phyloP scores from a whole-genome alignment of 1,140 invertebrate species.

The Drosophila pandora region DNA sequence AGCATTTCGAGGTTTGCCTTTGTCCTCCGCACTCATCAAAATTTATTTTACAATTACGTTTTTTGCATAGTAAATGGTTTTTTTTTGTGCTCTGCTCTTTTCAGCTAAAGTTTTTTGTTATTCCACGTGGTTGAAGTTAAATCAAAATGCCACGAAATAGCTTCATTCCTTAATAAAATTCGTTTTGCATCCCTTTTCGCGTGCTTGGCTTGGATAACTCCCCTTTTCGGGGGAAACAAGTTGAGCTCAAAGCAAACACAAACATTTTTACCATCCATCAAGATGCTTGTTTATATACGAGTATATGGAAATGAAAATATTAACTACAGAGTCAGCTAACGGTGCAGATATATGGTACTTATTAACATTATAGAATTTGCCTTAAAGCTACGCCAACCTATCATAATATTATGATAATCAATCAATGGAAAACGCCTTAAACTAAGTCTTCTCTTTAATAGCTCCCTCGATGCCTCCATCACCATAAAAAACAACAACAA shows the following conservation, averaged over 20 bases:
- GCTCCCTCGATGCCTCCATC: background rate
- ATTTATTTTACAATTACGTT: conserved; percentile 46
- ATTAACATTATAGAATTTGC: conserved; percentile 33
- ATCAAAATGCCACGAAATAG: conserved; percentile 16
- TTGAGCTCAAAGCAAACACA: conserved; percentile 24
- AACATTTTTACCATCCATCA: conserved; percentile 22
- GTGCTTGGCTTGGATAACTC: background rate
- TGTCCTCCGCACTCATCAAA: conserved; percentile 11
- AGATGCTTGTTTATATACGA: background rate
- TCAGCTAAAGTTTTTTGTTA: conserved; percentile 9
- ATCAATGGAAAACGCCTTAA: conserved; percentile 37
- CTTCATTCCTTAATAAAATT: conserved; percentile 9
- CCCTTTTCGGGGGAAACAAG: background rate
- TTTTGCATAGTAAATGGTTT: conserved; percentile 51
- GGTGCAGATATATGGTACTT: conserved; percentile 26
- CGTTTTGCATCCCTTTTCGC: conserved; percentile 9
- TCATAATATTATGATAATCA: conserved; percentile 39
- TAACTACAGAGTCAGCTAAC: conserved; percentile 34
- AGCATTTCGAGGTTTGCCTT: conserved; percentile 23
- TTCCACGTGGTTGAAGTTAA: conserved; percentile 24
- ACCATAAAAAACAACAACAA: conserved; percentile 5
- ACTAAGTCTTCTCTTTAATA: conserved; percentile 19
- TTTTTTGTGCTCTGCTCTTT: conserved; percentile 31
- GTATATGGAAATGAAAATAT: conserved; percentile 20
- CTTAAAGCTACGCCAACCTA: conserved; percentile 45